These are phyloP conservation scores for Brachionus rubens DNA, from an alignment of 1,140 invertebrate genomes.

Conservation along the genomic window DNA sequence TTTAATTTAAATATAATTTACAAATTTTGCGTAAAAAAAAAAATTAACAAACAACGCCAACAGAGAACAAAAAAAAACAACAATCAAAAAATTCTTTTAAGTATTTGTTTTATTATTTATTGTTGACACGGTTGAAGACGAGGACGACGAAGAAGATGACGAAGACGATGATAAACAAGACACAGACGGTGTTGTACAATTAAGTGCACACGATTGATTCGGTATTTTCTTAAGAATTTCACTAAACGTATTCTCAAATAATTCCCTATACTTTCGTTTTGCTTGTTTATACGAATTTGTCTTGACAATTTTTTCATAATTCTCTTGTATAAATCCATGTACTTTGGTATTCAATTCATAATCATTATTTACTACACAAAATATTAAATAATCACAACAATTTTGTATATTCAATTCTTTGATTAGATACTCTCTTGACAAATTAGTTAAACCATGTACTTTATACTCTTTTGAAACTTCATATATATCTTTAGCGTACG, in stretches of 20 bases:
- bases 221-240: conserved; percentile 18
- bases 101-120: not conserved
- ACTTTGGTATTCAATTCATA: conserved; percentile 34
- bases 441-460: conserved; percentile 44
- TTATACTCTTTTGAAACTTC: conserved; percentile 46
- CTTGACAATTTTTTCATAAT: conserved; percentile 27
- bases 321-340: conserved; percentile 29
- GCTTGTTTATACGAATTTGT: conserved; percentile 44
- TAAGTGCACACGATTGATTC: not conserved
- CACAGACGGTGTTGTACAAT: not conserved
- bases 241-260: conserved; percentile 43
- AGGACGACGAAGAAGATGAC: not conserved
- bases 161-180: not conserved
- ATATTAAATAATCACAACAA: conserved; percentile 44
- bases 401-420: conserved; percentile 40
- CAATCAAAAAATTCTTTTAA: too few species aligned
- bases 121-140: not conserved
- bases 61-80: too few species aligned
- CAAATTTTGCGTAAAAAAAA: too few species aligned
- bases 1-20: too few species aligned
- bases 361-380: conserved; percentile 44
- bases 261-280: conserved; percentile 25
- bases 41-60: too few species aligned
- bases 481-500: conserved; percentile 40
- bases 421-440: conserved; percentile 26